Conservation (phyloP, 1,140 invertebrate genomes). For the Heliconius hewitsoni region DNA sequence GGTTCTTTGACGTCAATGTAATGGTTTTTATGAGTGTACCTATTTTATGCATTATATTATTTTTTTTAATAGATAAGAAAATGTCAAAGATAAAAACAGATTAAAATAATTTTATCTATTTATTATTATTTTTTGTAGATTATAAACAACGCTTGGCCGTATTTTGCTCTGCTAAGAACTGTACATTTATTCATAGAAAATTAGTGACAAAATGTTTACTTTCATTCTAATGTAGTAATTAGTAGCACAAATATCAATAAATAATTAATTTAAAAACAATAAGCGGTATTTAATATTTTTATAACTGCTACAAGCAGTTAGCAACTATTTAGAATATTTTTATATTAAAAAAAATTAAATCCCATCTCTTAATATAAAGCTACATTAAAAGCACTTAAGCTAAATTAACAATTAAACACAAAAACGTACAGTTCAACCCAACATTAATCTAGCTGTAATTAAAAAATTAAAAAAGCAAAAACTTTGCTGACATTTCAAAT, state of each 20-base stretch:
- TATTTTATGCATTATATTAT: conserved; percentile 25
- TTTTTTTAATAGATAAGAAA: background rate
- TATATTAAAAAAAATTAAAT: too few species aligned
- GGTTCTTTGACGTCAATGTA: conserved; percentile 59
- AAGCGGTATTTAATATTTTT: background rate
- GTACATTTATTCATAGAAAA: conserved; percentile 34
- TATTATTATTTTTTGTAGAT: conserved; percentile 48
- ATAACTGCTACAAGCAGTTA: too few species aligned
- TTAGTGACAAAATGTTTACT: conserved; percentile 5
- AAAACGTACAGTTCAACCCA: background rate
- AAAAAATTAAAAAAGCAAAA: background rate
- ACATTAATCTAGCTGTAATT: conserved; percentile 3
- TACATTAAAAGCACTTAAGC: background rate
- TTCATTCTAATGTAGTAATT: background rate
- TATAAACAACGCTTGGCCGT: conserved; percentile 54
- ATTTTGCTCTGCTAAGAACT: conserved; percentile 57
- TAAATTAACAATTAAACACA: background rate
- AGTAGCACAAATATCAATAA: background rate
- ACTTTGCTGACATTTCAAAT: conserved; percentile 10
- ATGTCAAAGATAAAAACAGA: too few species aligned
- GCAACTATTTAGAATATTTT: too few species aligned
- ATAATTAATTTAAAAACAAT: background rate
- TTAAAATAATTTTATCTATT: background rate
- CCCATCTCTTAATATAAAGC: too few species aligned
- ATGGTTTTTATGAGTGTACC: conserved; percentile 54